Percentiles rank a stretch among this genome's conserved stretches.
These are phyloP conservation scores for Periphyllus acericola DNA, from an alignment of 2,888 invertebrate species.

Conservation along the genomic window DNA sequence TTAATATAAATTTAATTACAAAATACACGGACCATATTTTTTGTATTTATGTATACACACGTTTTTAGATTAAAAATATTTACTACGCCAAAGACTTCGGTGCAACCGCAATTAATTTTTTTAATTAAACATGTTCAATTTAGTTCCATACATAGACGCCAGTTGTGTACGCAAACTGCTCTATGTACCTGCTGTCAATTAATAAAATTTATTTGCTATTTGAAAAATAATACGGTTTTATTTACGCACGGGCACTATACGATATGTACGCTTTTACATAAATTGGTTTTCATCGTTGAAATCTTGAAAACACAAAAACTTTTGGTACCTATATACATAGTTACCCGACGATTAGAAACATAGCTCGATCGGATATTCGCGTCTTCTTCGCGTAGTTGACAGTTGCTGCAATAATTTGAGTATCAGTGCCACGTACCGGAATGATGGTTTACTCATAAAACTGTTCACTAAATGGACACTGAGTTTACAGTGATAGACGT, in stretches of 20 bases:
- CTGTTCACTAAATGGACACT: no score
- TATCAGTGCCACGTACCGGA: no score
- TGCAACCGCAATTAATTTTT: neutral
- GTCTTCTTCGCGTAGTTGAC: no score
- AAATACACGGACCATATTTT: neutral
- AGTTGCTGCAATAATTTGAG: no score
- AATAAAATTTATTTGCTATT: neutral
- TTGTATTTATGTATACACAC: neutral
- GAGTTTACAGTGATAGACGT: no score
- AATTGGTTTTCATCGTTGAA: neutral
- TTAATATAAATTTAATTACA: neutral
- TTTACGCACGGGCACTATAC: neutral
- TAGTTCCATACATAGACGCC: neutral
- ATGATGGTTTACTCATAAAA: no score
- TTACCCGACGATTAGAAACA: no score
- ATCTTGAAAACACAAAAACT: neutral
- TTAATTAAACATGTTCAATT: neutral
- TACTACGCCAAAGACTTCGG: neutral
- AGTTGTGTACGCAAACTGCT: neutral
- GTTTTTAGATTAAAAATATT: slow-evolving; percentile 1
- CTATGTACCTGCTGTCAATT: neutral
- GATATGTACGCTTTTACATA: neutral
- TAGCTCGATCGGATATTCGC: no score
- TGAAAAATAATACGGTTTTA: neutral
- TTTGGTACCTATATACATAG: no score